Base-by-base conservation (phyloP, 2,113 vertebrate species). In the Dicrurus megarhynchus region DNA sequence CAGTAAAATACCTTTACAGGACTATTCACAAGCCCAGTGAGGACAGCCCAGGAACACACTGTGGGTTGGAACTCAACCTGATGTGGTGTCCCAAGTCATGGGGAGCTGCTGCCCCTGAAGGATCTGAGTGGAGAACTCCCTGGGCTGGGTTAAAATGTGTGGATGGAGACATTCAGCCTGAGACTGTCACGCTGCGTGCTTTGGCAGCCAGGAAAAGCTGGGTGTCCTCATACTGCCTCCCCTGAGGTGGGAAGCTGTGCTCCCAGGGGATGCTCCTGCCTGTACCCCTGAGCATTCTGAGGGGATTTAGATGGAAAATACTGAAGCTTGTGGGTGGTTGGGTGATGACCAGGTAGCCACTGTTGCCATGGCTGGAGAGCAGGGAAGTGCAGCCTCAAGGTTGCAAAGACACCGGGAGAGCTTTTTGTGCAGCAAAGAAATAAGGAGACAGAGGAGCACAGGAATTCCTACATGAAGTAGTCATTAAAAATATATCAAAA, bases 1-100 rank as follows among this genome's bases (percentile, higher is more conserved):
- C 47, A 93, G 52, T 91, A 91, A 97, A 95, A 78, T 59, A 28
- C 23, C 30, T 80, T 96, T 89, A 44, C 52, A 64, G 37, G 56
- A 46, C 39, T 63, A 35, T 50, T 76, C 76, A 78, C 68, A 83
- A 74, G 44, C 70, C 79, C 61, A 20, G 16, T 32, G 27, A 33
- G 59, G 68, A 60, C 42, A 89, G 28, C 39, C 53, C 19, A 46
- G 65, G 23, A 78, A 50, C 0, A 0, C 3, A 23, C 6, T 22
- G 32, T 56, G 53, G 53, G 32, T 0, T 56, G 53, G 32, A 56
- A 33, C 5, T 26, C 44, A 55, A 12, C n/a, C 32, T 52, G 26
- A 14, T 0, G 0, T 27, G 15, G 30, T 16, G 7, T 35, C 39
- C 42, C 44, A 60, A 57, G 27, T 42, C 7, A 13, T 26, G 35